Evolutionary conservation across 2,797 vertebrate species (phyloP).

Genomic region (Falco cherrug): DNA sequence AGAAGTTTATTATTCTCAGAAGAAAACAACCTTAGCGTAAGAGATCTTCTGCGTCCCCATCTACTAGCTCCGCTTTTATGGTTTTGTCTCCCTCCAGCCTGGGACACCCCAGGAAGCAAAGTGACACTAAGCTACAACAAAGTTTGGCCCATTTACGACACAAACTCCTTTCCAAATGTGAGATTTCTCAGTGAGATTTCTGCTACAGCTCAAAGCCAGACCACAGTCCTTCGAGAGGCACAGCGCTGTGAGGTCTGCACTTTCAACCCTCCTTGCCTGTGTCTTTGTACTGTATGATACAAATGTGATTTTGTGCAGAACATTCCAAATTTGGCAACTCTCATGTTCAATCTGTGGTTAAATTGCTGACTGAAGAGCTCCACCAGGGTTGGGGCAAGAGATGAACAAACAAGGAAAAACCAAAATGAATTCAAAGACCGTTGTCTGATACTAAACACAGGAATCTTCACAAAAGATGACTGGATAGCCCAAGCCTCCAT

Average conservation of each 20-base stretch:
- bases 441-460: not conserved
- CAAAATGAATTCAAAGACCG: not conserved
- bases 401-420: not conserved
- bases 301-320: constrained; percentile 35
- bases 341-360: constrained; percentile 36
- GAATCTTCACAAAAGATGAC: not conserved
- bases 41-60: not conserved
- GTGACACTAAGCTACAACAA: not conserved
- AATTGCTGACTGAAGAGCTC: constrained; percentile 24
- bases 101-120: not conserved
- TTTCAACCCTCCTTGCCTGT: not conserved
- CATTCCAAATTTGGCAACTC: constrained; percentile 45
- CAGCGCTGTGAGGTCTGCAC: constrained; percentile 22
- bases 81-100: not conserved
- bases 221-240: not conserved
- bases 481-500: not conserved
- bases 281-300: not conserved
- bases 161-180: not conserved
- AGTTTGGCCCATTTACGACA: not conserved
- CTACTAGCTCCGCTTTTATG: not conserved
- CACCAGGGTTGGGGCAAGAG: not conserved
- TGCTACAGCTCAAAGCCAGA: constrained; percentile 39
- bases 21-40: not conserved
- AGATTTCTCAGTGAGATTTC: constrained; percentile 5
- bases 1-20: not conserved